These are phyloP conservation scores for Echinarachnius parma DNA, from an alignment of 53 echinoderm and acorn worm species.

Conservation along the genomic window DNA sequence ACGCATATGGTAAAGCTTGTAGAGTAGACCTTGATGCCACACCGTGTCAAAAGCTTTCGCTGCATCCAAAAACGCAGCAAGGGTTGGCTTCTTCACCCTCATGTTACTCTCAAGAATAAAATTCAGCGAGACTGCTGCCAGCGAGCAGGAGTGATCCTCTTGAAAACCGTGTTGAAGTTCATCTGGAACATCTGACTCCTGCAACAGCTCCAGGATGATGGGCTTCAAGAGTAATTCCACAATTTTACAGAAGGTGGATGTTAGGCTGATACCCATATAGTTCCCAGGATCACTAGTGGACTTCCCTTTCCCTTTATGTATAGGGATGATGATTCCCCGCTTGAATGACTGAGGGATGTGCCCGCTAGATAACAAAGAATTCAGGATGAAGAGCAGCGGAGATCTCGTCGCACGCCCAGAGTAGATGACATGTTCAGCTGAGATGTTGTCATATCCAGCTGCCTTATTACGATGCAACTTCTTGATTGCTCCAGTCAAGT, in stretches of 20 bases:
- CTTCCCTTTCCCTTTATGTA: conserved; percentile 2
- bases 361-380: neutral
- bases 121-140: neutral
- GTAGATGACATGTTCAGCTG: neutral
- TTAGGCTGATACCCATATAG: neutral
- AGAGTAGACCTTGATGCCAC: conserved; percentile 1
- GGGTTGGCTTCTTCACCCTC: neutral
- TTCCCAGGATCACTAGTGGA: neutral
- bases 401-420: neutral
- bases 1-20: neutral
- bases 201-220: neutral
- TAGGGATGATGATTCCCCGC: neutral
- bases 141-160: conserved; percentile 15
- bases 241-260: neutral
- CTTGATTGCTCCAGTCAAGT: neutral
- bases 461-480: neutral
- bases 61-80: conserved; percentile 3
- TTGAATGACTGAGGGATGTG: neutral
- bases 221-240: neutral
- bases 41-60: conserved; percentile 5
- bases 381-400: neutral
- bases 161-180: conserved; percentile 4
- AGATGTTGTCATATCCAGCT: neutral
- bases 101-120: neutral
- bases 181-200: conserved; percentile 7